Evolutionary conservation across 2,113 vertebrate genomes (phyloP).

Genomic region (Phylloscopus trochilus): DNA sequence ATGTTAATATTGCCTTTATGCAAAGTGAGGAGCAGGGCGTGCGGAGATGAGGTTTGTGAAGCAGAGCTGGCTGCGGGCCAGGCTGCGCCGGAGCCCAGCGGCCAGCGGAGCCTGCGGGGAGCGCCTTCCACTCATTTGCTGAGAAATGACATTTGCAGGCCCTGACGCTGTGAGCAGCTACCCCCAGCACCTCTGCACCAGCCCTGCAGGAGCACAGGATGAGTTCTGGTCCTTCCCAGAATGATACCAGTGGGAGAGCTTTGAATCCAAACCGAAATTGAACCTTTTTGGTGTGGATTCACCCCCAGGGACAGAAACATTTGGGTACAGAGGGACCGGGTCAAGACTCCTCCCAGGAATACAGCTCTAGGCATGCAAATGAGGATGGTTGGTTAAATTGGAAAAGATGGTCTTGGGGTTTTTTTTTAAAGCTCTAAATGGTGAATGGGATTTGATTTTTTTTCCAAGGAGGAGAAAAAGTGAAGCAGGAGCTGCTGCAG

Average conservation of each 20-base stretch:
- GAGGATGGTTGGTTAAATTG: not conserved
- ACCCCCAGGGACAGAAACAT: not conserved
- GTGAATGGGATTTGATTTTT: not conserved
- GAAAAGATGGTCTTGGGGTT: not conserved
- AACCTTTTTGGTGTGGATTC: not conserved
- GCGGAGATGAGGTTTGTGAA: conserved; percentile 4
- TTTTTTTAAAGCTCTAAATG: not conserved
- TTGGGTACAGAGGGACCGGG: not conserved
- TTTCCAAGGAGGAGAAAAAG: not conserved
- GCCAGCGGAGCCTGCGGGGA: conserved; percentile 7
- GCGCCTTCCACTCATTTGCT: not conserved
- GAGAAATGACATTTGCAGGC: conserved; percentile 18
- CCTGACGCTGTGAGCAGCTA: not conserved
- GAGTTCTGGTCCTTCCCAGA: not conserved
- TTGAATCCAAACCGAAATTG: not conserved
- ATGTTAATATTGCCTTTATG: not conserved
- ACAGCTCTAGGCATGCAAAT: conserved; percentile 10
- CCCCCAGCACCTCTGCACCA: not conserved
- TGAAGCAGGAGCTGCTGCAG: not conserved
- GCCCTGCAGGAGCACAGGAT: not conserved
- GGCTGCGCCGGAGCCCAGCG: not conserved
- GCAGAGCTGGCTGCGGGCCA: not conserved
- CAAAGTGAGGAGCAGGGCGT: not conserved
- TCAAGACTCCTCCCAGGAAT: not conserved
- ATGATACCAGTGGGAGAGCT: fast-evolving